Base-by-base conservation (phyloP, 2,888 invertebrate genomes). In the Chaetoderma sp. region DNA sequence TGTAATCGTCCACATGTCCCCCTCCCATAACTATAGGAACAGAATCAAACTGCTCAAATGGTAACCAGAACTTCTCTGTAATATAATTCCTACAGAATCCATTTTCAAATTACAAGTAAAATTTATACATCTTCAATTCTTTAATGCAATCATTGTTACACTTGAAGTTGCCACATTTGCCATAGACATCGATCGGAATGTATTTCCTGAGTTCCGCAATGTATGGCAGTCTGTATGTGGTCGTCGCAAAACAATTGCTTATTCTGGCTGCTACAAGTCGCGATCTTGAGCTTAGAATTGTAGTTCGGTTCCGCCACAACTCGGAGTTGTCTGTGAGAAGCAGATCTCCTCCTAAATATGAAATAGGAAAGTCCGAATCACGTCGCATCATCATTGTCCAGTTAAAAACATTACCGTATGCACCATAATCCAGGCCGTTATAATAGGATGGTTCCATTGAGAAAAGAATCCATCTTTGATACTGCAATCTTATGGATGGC, bases 1-100 rank as follows among this genome's bases (percentile, higher is more conserved):
- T 21, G 21, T 52, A 52, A 23, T 52, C 52, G 13, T 33, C 13
- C 3, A 33, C 32, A 52, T 52, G 32, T 4, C 32, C 13, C 4
- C 52, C 52, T 18, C 52, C 52, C 32, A 30, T 52, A 2, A 52
- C 52, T 30, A 52, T 21, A 30, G 52, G 52, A 30, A 52, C 52
- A 8, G 52, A 16, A 13, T 52, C 32, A 28, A 28, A 52, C 32
- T 52, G 32, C 27, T n/a, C 52, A 16, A 52, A 8, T 4, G 52
- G 32, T 13, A 28, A 33, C 52, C 52, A 52, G 4, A 52, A 32
- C 21, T 52, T 52, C 32, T 52, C 52, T 28, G 52, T 52, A 4
- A 52, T 52, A 30, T 52, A 52, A 21, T 23, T 52, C 8, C 52
- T 28, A 52, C 52, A 52, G 32, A 32, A 2, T n/a, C 52, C 32